phyloP scores from a whole-genome alignment of 1,140 invertebrate genomes.

The Araneus ventricosus region DNA sequence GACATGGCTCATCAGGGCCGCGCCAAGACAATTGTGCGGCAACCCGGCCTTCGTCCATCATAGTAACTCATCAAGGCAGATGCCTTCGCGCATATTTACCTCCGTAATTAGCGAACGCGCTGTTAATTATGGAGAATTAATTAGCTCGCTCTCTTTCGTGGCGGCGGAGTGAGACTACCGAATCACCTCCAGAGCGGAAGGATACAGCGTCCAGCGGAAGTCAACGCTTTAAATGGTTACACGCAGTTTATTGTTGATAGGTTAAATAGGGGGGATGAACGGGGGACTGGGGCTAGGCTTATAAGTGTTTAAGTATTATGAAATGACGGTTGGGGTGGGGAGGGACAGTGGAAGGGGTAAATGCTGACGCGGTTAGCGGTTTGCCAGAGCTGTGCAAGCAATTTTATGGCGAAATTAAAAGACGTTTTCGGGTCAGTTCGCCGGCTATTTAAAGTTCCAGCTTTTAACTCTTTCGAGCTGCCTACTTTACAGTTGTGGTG shows the following conservation, averaged over 20 bases:
- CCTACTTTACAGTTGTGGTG: neutral
- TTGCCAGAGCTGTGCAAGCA: conserved; percentile 69
- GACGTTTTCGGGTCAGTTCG: conserved; percentile 68
- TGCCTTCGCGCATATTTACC: conserved; percentile 75
- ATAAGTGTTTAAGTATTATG: conserved; percentile 75
- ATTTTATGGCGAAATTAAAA: conserved; percentile 74
- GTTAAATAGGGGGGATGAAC: conserved; percentile 66
- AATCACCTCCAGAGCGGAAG: conserved; percentile 72
- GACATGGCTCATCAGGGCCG: neutral
- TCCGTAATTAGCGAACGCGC: conserved; percentile 74
- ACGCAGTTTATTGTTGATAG: conserved; percentile 75
- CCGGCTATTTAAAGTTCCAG: conserved; percentile 64
- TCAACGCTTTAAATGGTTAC: conserved; percentile 74
- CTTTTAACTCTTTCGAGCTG: conserved; percentile 34
- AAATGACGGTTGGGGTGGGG: conserved; percentile 53
- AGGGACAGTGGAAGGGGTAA: conserved; percentile 18
- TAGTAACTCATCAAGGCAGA: conserved; percentile 75
- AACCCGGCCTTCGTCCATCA: conserved; percentile 71
- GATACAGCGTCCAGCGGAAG: conserved; percentile 73
- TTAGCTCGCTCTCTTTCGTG: conserved; percentile 74
- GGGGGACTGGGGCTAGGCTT: conserved; percentile 35
- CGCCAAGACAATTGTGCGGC: conserved; percentile 63
- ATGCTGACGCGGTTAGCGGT: conserved; percentile 73
- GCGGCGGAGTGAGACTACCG: conserved; percentile 45
- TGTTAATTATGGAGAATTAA: conserved; percentile 76